Conservation (phyloP, 2,113 vertebrate species). For the Circaetus gallicus region DNA sequence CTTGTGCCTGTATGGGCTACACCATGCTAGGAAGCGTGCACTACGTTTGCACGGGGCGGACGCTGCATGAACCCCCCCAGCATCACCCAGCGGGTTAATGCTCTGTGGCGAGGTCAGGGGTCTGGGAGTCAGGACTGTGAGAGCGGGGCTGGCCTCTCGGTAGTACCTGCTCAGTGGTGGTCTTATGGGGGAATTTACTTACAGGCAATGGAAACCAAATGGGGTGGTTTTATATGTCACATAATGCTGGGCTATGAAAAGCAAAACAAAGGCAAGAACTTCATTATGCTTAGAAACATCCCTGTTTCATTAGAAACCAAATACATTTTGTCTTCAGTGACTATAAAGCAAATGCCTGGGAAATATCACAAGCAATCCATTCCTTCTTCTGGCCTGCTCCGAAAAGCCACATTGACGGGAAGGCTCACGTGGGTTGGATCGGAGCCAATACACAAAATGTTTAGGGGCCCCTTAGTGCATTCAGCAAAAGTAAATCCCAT, state of each 20-base stretch:
- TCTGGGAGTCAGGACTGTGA: background rate
- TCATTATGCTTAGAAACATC: background rate
- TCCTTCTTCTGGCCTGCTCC: background rate
- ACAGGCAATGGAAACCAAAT: conserved; percentile 45
- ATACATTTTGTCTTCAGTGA: conserved; percentile 14
- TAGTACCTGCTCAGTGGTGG: conserved; percentile 8
- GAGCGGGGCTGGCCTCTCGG: background rate
- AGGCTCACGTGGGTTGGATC: background rate
- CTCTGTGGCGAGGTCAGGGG: background rate
- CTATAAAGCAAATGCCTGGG: conserved; percentile 43
- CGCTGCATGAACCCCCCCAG: background rate
- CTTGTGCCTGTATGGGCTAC: background rate
- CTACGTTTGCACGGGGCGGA: background rate
- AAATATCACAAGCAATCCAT: conserved; percentile 25
- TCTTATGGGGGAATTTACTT: background rate
- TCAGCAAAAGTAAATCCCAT: conserved; percentile 7
- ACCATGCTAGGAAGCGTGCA: background rate
- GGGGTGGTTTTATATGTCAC: background rate
- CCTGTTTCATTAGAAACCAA: conserved; percentile 26
- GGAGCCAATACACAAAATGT: background rate
- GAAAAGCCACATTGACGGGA: background rate
- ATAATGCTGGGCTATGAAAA: background rate
- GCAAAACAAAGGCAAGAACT: conserved; percentile 39
- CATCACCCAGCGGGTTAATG: background rate
- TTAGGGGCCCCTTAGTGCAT: background rate